These are phyloP conservation scores for Buceros bicornis DNA, from an alignment of 2,797 vertebrate genomes.

Conservation along the genomic window DNA sequence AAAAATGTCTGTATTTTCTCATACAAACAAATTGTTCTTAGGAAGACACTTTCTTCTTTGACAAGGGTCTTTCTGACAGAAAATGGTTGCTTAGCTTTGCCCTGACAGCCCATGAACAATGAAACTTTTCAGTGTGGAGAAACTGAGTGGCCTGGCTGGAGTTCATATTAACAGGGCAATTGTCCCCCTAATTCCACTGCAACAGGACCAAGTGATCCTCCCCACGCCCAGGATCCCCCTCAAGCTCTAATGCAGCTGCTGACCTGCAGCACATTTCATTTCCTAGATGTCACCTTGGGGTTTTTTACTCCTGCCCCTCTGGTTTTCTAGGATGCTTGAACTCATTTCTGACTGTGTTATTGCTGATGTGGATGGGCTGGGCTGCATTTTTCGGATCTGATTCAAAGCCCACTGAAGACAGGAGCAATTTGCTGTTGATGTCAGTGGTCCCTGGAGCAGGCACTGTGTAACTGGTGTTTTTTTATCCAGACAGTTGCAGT, in stretches of 20 bases:
- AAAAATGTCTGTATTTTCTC: neutral
- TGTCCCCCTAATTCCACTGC: neutral
- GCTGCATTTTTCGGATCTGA: constrained; percentile 52
- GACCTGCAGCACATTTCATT: neutral
- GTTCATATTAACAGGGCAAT: neutral
- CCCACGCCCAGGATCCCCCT: too few species aligned
- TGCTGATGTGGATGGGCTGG: constrained; percentile 51
- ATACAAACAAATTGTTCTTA: neutral
- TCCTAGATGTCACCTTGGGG: neutral
- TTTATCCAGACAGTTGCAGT: neutral
- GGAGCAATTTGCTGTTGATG: neutral
- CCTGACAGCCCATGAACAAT: neutral
- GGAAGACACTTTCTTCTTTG: neutral
- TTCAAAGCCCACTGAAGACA: constrained; percentile 56
- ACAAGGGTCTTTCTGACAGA: neutral
- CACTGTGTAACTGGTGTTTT: neutral
- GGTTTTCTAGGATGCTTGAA: constrained; percentile 34
- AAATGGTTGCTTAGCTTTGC: neutral
- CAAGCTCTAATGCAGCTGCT: neutral
- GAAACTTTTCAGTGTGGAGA: neutral
- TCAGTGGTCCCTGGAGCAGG: constrained; percentile 18
- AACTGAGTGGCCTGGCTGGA: neutral
- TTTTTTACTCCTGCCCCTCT: fast-evolving
- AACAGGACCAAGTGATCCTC: neutral
- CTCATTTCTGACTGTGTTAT: neutral